Conservation (phyloP, 2,888 invertebrate species). For the Diaprepes abbreviatus region DNA sequence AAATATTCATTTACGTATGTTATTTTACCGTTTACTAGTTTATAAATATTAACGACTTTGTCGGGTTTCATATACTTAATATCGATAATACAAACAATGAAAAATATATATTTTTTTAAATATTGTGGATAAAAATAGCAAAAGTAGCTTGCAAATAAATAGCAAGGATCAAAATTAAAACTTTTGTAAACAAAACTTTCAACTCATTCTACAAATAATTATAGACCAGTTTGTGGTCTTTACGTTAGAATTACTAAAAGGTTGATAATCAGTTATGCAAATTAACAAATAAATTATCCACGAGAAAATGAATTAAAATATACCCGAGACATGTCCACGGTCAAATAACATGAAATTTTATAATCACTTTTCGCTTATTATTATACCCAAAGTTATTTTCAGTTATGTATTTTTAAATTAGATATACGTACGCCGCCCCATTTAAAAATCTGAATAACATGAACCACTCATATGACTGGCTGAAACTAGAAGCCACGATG, state of each 20-base stretch:
- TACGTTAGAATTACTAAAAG: constrained; percentile 19
- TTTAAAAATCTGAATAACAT: constrained; percentile 92
- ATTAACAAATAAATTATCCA: constrained; percentile 30
- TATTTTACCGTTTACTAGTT: too few species aligned
- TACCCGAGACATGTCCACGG: constrained; percentile 1
- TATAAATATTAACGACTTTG: too few species aligned
- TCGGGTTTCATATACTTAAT: too few species aligned
- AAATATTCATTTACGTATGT: too few species aligned
- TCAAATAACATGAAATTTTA: constrained; percentile 20
- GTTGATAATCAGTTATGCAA: constrained; percentile 34
- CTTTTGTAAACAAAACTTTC: constrained; percentile 26
- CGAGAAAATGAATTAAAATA: constrained; percentile 13
- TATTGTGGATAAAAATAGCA: neutral
- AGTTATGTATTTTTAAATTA: constrained; percentile 3
- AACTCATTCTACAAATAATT: constrained; percentile 18
- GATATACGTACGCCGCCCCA: constrained; percentile 88
- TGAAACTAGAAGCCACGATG: constrained; percentile 91
- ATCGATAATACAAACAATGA: too few species aligned
- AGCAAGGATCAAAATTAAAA: constrained; percentile 9
- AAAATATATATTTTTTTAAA: neutral
- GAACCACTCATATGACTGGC: constrained; percentile 89
- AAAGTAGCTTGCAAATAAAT: neutral
- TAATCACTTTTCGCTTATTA: neutral
- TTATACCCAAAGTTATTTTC: neutral
- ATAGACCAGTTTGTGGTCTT: constrained; percentile 22